Percentiles rank a stretch among this genome's conserved stretches.
phyloP scores from a whole-genome alignment of 1,140 invertebrate species.

The Pseudomyrmex dendroicus region DNA sequence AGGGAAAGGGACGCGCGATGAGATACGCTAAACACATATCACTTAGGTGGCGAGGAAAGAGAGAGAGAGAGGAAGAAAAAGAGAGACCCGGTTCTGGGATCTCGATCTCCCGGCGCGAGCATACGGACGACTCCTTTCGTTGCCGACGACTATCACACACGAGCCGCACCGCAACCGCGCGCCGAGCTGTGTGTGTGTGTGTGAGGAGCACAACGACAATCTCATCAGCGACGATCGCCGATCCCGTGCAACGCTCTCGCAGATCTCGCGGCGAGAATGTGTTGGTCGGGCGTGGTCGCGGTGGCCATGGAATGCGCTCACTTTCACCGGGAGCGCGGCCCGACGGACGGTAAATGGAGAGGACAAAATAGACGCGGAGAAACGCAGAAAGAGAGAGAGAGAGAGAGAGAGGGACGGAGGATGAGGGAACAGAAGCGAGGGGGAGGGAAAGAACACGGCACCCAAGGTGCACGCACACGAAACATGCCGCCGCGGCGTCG shows the following conservation, averaged over 20 bases:
- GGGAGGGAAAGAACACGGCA: constrained; percentile 54
- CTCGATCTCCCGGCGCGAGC: constrained; percentile 52
- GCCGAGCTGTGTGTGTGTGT: too few species aligned
- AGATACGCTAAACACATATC: constrained; percentile 53
- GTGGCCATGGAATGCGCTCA: constrained; percentile 86
- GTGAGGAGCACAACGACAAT: constrained; percentile 54
- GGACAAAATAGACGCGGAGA: constrained; percentile 37
- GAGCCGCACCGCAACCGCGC: constrained; percentile 16
- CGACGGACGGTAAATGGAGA: constrained; percentile 60
- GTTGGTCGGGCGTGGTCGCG: constrained; percentile 84
- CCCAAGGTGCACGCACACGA: constrained; percentile 68
- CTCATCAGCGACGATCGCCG: constrained; percentile 54
- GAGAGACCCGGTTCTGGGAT: constrained; percentile 18
- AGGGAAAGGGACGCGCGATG: constrained; percentile 50
- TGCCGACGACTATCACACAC: constrained; percentile 34
- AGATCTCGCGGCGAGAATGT: constrained; percentile 67
- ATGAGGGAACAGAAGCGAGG: constrained; percentile 33
- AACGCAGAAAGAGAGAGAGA: constrained; percentile 44
- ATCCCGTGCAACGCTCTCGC: constrained; percentile 60
- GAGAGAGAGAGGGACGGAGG: constrained; percentile 3
- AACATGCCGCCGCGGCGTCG: constrained; percentile 52
- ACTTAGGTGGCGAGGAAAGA: constrained; percentile 35
- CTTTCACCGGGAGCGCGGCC: constrained; percentile 82
- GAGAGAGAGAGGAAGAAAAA: constrained; percentile 43
- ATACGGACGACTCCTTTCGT: constrained; percentile 46